Evolutionary conservation across 2,113 vertebrate species (phyloP), one percentile per base, ranked within the genome.

Genomic region (Daboia siamensis): DNA sequence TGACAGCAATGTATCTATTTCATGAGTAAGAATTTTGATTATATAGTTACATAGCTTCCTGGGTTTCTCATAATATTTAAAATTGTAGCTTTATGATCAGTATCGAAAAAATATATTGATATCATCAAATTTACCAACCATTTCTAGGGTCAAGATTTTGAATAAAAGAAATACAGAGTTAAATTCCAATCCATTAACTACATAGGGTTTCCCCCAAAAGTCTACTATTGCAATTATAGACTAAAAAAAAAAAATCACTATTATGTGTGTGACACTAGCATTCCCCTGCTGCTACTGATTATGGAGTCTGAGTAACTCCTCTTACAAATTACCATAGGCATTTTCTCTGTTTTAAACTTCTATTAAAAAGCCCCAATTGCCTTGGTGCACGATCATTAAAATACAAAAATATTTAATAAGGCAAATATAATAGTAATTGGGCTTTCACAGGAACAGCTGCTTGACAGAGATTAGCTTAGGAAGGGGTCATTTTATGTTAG

Each of bases 371-470:
- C 89, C 0, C 0, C 87, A 84, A 21, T 64, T 90, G 51, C 90
- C 92, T 97, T 94, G 92, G 61, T 95, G 94, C 90, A 51, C 33
- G 61, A 84, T 93, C 52, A 86, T 90, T 93, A 92, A 94, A 95
- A 57, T 44, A 93, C 56, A 92, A 90, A 94, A 94, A 87, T 92
- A 95, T 57, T 17, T 95, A 96, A 95, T 87, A 94, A 61, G 48
- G 84, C 90, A 94, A 95, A 95, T 94, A 21, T 93, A 95, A 89
- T 86, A 92, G 88, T 61, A 94, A 96, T 93, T 92, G 88, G 94
- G 95, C 92, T 95, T 95, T 87, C 69, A 59, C 20, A 89, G 69
- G 95, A 95, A 87, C 89, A 91, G 57, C 55, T 93, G 23, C 88
- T 95, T 95, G 92, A 87, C 20, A 87, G 91, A 92, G 64, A 93